Conservation (phyloP, 1,140 invertebrate species). For the Scylla paramamosain region DNA sequence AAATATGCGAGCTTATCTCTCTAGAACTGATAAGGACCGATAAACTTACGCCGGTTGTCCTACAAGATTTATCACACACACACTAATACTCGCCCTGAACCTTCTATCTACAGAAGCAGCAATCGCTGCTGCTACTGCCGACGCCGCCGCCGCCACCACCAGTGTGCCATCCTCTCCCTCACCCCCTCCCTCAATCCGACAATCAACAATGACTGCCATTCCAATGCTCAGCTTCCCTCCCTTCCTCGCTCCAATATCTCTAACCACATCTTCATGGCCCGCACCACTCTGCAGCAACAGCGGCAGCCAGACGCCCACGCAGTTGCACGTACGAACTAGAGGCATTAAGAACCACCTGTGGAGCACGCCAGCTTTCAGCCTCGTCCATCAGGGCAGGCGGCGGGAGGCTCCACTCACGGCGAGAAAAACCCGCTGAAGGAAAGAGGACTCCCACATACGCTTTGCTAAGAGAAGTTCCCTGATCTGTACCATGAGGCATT, state of each 20-base stretch:
- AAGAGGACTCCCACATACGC: background rate
- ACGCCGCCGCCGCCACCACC: background rate
- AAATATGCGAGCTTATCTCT: too few relatives aligned
- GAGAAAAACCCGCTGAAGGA: background rate
- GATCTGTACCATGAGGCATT: background rate
- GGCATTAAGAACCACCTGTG: background rate
- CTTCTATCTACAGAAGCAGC: too few relatives aligned
- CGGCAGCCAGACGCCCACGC: background rate
- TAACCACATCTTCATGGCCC: slow-evolving; percentile 52
- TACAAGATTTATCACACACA: background rate
- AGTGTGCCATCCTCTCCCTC: background rate
- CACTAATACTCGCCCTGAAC: too few relatives aligned
- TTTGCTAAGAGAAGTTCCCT: too few relatives aligned
- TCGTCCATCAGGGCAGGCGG: background rate
- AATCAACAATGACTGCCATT: slow-evolving; percentile 24
- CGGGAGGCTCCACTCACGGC: background rate
- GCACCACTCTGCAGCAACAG: background rate
- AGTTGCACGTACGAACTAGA: background rate
- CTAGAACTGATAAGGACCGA: too few relatives aligned
- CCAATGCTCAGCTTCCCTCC: slow-evolving; percentile 15
- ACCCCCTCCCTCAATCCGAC: background rate
- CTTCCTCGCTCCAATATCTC: background rate
- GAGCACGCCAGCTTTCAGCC: background rate
- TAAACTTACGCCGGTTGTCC: too few relatives aligned
- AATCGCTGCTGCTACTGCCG: background rate